Conservation (phyloP, 2,797 vertebrate species). For the Danio tinwini region DNA sequence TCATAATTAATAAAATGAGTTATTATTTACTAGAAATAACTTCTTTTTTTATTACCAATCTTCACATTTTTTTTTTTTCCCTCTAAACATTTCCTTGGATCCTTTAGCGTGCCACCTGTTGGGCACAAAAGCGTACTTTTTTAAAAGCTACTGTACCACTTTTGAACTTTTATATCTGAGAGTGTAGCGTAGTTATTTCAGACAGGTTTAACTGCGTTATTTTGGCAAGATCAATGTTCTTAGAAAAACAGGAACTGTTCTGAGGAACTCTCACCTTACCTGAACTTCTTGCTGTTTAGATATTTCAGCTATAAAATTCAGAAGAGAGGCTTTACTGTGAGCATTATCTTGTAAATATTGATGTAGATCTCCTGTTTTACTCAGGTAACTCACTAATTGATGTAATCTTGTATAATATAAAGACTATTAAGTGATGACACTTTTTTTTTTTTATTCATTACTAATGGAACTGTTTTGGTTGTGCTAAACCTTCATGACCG, state of each 20-base stretch:
- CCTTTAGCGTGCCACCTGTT: too few relatives aligned
- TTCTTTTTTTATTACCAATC: too few relatives aligned
- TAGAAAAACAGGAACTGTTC: neutral
- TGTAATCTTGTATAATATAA: neutral
- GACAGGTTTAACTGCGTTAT: neutral
- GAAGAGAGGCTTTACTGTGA: neutral
- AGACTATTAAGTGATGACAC: neutral
- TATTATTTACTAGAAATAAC: too few relatives aligned
- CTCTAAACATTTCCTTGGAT: too few relatives aligned
- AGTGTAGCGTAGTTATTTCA: neutral
- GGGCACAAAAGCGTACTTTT: too few relatives aligned
- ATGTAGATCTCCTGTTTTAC: neutral
- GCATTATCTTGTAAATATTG: neutral
- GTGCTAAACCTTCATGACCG: neutral
- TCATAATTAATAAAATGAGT: too few relatives aligned
- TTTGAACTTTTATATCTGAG: too few relatives aligned
- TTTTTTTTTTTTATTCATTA: neutral
- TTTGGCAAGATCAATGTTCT: neutral
- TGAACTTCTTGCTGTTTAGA: constrained; percentile 10
- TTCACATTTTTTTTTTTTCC: too few relatives aligned
- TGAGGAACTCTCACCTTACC: constrained; percentile 15
- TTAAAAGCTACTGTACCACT: too few relatives aligned
- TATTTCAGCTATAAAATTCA: neutral
- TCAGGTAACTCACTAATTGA: neutral
- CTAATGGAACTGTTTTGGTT: neutral